Base-by-base conservation (phyloP, 2,888 invertebrate genomes). In the Argyresthia goedartella region DNA sequence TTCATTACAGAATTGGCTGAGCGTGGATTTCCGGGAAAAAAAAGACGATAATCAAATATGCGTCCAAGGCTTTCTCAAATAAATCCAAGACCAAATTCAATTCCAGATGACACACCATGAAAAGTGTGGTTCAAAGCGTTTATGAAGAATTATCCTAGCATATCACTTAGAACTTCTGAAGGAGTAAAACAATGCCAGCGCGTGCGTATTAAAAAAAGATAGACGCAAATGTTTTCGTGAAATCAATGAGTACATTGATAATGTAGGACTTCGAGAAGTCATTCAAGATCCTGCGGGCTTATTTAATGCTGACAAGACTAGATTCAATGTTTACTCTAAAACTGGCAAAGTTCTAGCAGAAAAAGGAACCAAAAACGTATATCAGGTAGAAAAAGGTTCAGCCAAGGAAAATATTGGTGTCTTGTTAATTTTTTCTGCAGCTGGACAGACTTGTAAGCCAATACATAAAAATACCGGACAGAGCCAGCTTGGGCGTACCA, bases 401-500 rank as follows among this genome's bases (percentile, higher is more conserved):
- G 36, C 36, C 7, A 36, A 36, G 9, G 9, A 36, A 36, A 36
- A 36, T 36, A 7, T 36, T 36, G 9, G n/a, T n/a, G 36, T 36
- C 36, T 8, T 36, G 36, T 36, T 36, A 8, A 36, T 9, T 9
- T 36, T 36, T 9, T 36, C 36, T 36, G 36, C 36, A 9, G 7
- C 36, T 36, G 36, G 36, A 8, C 36, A 36, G 9, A 9, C 9
- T 36, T 36, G 36, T 9, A 7, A 36, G 9, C 9, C 36, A 7
- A 36, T 36, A 36, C 36, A 36, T 8, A 36, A 36, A 9, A 9
- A 36, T 36, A 36, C 36, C 36, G 7, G 36, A 36, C 36, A 36
- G 9, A 9, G 36, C 9, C 9, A 36, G 8, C 9, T 9, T 36
- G 13, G 51, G 56, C n/a, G 54, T 62, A 43, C 61, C 60, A 11